Conservation (phyloP, 2,888 invertebrate genomes). For the Cephus spinipes region DNA sequence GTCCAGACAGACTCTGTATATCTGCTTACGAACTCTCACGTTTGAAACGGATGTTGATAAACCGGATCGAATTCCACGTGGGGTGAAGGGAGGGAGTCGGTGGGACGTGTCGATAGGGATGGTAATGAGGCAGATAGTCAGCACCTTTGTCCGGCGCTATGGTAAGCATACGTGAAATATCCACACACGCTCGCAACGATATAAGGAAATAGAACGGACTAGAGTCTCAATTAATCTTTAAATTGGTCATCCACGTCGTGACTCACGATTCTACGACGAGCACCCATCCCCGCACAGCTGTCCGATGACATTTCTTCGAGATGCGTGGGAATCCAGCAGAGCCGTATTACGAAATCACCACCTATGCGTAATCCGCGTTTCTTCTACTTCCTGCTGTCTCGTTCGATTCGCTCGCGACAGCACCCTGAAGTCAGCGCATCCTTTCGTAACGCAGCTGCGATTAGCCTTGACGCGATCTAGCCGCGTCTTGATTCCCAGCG, state of each 20-base stretch:
- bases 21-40: neutral
- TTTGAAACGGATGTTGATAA: neutral
- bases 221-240: neutral
- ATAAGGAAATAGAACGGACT: neutral
- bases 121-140: neutral
- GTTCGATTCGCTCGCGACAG: neutral
- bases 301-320: neutral
- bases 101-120: neutral
- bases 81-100: neutral
- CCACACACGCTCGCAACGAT: neutral
- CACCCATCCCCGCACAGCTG: neutral
- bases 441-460: neutral
- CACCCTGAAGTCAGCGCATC: neutral
- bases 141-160: neutral
- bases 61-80: neutral
- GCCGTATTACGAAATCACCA: neutral
- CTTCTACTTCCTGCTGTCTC: constrained; percentile 7
- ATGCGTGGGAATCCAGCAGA: neutral
- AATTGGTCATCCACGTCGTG: neutral
- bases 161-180: neutral
- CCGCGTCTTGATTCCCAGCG: constrained; percentile 39
- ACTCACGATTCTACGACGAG: neutral
- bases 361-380: neutral
- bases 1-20: neutral
- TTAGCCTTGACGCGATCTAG: neutral